phyloP scores from a whole-genome alignment of 2,797 vertebrate genomes.

The Chelon labrosus region DNA sequence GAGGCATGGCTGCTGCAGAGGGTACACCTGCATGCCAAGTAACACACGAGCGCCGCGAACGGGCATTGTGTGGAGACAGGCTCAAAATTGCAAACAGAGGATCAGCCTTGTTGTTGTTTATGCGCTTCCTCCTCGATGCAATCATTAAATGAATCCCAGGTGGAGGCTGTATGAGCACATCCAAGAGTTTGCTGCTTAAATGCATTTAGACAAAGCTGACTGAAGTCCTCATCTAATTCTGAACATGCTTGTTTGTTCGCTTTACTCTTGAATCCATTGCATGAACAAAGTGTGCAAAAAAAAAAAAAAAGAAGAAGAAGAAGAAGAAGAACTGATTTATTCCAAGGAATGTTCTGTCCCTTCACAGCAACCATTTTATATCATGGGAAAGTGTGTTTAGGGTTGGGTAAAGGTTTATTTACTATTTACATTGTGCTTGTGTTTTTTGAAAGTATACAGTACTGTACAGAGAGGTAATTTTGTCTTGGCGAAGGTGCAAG shows the following conservation, averaged over 20 bases:
- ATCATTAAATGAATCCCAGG: slow-evolving; percentile 41
- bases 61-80: slow-evolving; percentile 15
- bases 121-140: slow-evolving; percentile 24
- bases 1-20: background rate
- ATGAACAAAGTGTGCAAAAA: background rate
- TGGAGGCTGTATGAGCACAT: slow-evolving; percentile 14
- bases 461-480: background rate
- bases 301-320: too few relatives aligned
- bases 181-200: slow-evolving; percentile 12
- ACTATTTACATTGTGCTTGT: background rate
- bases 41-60: slow-evolving; percentile 2
- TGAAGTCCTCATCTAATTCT: background rate
- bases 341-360: background rate
- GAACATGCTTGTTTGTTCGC: background rate
- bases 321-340: background rate
- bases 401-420: background rate
- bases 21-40: slow-evolving; percentile 28
- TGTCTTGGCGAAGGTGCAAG: background rate
- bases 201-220: background rate
- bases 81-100: slow-evolving; percentile 34
- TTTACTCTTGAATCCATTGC: background rate
- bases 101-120: slow-evolving; percentile 41
- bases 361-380: background rate
- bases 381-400: background rate
- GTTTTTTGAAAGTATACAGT: background rate